These are phyloP conservation scores for Lasioglossum zephyrum DNA, from an alignment of 2,888 invertebrate species.

Conservation along the genomic window DNA sequence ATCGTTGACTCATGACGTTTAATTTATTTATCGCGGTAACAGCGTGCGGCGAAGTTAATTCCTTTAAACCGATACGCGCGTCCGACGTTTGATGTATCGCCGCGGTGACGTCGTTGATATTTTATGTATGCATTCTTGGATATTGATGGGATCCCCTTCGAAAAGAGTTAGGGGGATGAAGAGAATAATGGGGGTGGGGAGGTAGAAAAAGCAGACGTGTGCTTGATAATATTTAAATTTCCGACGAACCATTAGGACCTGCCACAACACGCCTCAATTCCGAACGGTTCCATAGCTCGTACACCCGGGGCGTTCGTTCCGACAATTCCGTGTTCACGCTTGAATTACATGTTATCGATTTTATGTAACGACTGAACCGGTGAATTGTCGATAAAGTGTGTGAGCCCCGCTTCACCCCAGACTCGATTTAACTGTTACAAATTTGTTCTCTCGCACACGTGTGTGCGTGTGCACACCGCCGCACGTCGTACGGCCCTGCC, in stretches of 20 bases:
- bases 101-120: constrained; percentile 47
- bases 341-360: constrained; percentile 23
- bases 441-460: background rate
- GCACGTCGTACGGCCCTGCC: background rate
- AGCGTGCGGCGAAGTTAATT: constrained; percentile 52
- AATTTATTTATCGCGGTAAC: constrained; percentile 61
- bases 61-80: constrained; percentile 54
- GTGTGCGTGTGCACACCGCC: background rate
- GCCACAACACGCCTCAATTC: constrained; percentile 25
- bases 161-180: background rate
- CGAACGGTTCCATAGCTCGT: constrained; percentile 24
- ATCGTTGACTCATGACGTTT: constrained; percentile 42
- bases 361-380: constrained; percentile 7
- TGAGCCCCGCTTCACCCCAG: background rate
- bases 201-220: constrained; percentile 39
- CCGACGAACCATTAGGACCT: constrained; percentile 45
- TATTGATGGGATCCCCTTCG: background rate
- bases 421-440: background rate
- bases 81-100: constrained; percentile 61
- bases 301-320: background rate
- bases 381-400: constrained; percentile 29
- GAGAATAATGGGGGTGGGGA: background rate
- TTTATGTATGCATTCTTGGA: constrained; percentile 55
- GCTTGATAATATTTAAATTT: constrained; percentile 66
- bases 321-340: constrained; percentile 22